Evolutionary conservation across 1,140 invertebrate genomes (phyloP), one percentile per base, ranked within the genome.

Genomic region (Myzus persicae): DNA sequence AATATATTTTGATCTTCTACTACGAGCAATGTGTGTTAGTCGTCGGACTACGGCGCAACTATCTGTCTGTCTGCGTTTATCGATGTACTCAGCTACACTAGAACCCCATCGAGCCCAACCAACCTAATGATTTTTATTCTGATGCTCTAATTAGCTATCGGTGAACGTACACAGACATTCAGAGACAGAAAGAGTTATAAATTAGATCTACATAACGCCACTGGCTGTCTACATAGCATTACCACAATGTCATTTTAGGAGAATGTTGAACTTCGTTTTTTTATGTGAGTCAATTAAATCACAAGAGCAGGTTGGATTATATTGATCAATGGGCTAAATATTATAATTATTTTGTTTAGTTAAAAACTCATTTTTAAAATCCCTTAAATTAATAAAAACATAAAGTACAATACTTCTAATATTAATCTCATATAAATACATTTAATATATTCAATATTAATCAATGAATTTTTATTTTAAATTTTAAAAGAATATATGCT

Each of bases 1-100:
- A 81, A 94, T 88, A 94, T 93, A 93, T 82, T 44, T 92, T 94
- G 90, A 88, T 93, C 93, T 94, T 90, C 93, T 92, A 94, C 90
- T 92, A 93, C 84, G 44, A 89, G 87, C 91, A 36, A 51, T 85
- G 85, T 87, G 54, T 89, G n/a, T 76, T 88, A 87, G 87, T 93
- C 84, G 51, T 93, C 76, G 85, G 54, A 91, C 93, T 67, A 51
- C n/a, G 42, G 67, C 67, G 90, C 46, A 90, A 42, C 93, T 93
- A 81, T 67, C 85, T 81, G 67, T 81, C 90, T 51, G 40, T 67
- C 88, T 94, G 85, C 44, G 54, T 87, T 90, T 82, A 93, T 54
- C 93, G 48, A 51, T 93, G 51, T 88, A 59, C 67, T 93, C 87
- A 93, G 54, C 88, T 88, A 93, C 89, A 67, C 51, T 93, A 76